These are phyloP conservation scores for Esox niger DNA, from an alignment of 2,113 vertebrate genomes.

Conservation along the genomic window DNA sequence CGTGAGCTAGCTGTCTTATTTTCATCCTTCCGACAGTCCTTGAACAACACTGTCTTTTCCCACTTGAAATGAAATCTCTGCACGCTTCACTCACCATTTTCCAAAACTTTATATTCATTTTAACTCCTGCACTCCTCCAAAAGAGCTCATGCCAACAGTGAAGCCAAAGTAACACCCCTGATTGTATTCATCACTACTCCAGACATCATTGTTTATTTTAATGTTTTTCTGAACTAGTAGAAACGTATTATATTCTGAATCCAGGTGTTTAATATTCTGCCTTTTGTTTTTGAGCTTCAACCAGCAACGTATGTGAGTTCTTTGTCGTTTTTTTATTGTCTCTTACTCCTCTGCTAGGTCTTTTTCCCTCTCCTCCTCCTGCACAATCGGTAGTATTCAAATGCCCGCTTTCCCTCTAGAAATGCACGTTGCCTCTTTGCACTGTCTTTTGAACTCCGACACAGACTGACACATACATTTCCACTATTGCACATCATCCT, in stretches of 20 bases:
- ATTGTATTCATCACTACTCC: conserved; percentile 31
- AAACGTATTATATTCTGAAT: conserved; percentile 15
- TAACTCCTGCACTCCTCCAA: conserved; percentile 13
- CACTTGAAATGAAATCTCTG: conserved; percentile 4
- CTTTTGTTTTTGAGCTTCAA: conserved; percentile 47
- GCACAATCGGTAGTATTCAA: too few species aligned
- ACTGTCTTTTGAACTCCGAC: too few species aligned
- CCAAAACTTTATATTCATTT: conserved; percentile 29
- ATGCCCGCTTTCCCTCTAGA: too few species aligned
- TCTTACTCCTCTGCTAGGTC: too few species aligned
- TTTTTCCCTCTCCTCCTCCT: too few species aligned
- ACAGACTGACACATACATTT: too few species aligned
- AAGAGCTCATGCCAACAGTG: conserved; percentile 14
- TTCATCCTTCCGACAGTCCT: conserved; percentile 57
- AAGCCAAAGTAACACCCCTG: conserved; percentile 47
- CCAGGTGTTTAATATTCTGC: conserved; percentile 41
- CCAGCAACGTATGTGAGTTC: conserved; percentile 3
- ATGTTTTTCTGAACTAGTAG: neutral
- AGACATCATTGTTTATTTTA: conserved; percentile 43
- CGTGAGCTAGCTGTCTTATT: conserved; percentile 56
- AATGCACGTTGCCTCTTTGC: too few species aligned
- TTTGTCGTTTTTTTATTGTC: neutral
- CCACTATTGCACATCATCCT: too few species aligned
- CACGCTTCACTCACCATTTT: conserved; percentile 18
- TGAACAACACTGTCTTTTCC: conserved; percentile 6